A percentile compares a stretch with the other conserved stretches of the same genome.
phyloP scores from a whole-genome alignment of 1,140 invertebrate species.

The Chrysomallon squamiferum region DNA sequence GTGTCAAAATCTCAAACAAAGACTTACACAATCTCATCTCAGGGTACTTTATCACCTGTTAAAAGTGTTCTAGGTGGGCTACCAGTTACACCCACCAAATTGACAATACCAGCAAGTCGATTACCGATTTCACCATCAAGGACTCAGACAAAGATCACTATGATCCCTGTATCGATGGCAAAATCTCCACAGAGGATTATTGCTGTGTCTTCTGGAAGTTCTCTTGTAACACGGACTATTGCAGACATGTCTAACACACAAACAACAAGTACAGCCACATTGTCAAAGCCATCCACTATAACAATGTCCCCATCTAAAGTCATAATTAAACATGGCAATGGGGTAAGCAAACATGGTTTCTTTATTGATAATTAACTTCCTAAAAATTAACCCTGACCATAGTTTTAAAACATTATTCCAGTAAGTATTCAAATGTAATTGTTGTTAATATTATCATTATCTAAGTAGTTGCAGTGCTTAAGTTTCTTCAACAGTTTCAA shows the following conservation, averaged over 20 bases:
- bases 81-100: slow-evolving; percentile 52
- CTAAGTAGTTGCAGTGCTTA: too few relatives aligned
- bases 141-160: slow-evolving; percentile 61
- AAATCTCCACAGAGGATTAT: slow-evolving; percentile 61
- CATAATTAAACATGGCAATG: slow-evolving; percentile 55
- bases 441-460: too few relatives aligned
- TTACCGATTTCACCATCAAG: slow-evolving; percentile 58
- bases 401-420: too few relatives aligned
- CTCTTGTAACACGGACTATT: slow-evolving; percentile 31
- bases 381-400: too few relatives aligned
- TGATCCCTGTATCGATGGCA: slow-evolving; percentile 57
- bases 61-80: slow-evolving; percentile 37
- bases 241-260: slow-evolving; percentile 23
- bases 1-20: slow-evolving; percentile 67
- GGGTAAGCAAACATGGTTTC: slow-evolving; percentile 28
- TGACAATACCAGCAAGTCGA: slow-evolving; percentile 51
- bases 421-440: too few relatives aligned
- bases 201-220: slow-evolving; percentile 37
- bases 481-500: too few relatives aligned
- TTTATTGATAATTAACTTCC: too few relatives aligned
- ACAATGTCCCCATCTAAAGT: slow-evolving; percentile 66
- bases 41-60: slow-evolving; percentile 52
- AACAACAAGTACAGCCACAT: slow-evolving; percentile 10
- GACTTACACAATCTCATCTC: slow-evolving; percentile 73
- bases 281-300: slow-evolving; percentile 63